Base-by-base conservation (phyloP, 2,888 invertebrate species). In the Limulus polyphemus region DNA sequence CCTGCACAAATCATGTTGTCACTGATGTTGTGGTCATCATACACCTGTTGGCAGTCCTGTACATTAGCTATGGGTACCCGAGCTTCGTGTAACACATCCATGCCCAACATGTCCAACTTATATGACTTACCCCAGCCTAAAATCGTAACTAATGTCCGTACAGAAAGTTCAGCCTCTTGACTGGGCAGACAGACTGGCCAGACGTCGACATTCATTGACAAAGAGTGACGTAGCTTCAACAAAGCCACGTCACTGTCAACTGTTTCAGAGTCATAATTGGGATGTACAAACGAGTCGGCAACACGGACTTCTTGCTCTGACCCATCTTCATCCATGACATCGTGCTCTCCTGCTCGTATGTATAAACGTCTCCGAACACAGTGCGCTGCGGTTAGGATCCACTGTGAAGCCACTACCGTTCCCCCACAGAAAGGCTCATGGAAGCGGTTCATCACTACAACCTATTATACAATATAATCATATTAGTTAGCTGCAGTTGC, bases 1-100 rank as follows among this genome's bases (percentile, higher is more conserved):
- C 94, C 94, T 10, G 94, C 94, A 73, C 94, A 95, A 74, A 95
- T 86, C 90, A 95, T 94, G 75, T 91, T 89, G 64, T 85, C 82
- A 0, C 89, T 89, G 59, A 93, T 90, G 60, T 86, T 84, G 72
- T 90, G 88, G 72, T 89, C 87, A 71, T 85, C 83, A 75, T 95
- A 94, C 0, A 90, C 88, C 17, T 82, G 82, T 50, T 85, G 83
- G 72, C 94, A 95, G 16, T 83, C 83, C 9, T 83, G 82, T 73
- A 84, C 83, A 52, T 85, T 82, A 55, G 93, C 90, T 49, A 94
- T 86, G 0, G 93, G 93, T 58, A 94, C 86, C 78, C 86, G 84
- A 16, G 92, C 92, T 78, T 95, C 91, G 70, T 90, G 90, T 32
- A 95, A 79, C 11, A 88, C 81, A 70, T 86, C 84, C 0, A 90